phyloP scores from a whole-genome alignment of 2,797 vertebrate species.

The Coreius guichenoti region DNA sequence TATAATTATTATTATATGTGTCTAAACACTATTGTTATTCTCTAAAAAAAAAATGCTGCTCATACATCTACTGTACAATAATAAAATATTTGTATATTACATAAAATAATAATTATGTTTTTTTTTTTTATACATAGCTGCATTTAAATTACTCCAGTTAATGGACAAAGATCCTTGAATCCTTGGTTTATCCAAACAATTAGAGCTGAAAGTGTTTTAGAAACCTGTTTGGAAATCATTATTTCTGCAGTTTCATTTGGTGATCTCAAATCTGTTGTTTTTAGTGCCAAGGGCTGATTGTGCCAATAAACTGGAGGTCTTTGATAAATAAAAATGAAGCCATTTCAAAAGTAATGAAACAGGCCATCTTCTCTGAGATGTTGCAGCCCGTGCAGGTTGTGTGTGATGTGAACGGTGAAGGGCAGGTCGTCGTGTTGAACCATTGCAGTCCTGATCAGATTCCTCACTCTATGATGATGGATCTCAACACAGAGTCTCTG shows the following conservation, averaged over 20 bases:
- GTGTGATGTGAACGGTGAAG: slow-evolving; percentile 53
- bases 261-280: neutral
- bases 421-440: slow-evolving; percentile 60
- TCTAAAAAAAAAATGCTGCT: neutral
- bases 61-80: neutral
- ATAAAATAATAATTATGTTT: no score
- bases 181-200: neutral
- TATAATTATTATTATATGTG: neutral
- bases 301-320: neutral
- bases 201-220: no score
- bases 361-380: neutral
- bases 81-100: neutral
- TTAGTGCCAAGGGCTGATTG: neutral
- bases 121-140: neutral
- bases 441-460: slow-evolving; percentile 53
- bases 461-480: slow-evolving; percentile 54
- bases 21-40: neutral
- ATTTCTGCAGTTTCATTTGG: neutral
- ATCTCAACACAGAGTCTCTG: slow-evolving; percentile 28
- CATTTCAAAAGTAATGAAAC: neutral
- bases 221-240: neutral
- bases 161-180: neutral
- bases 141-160: neutral
- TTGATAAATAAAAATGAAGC: neutral
- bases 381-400: slow-evolving; percentile 59